Evolutionary conservation across 2,113 vertebrate species (phyloP), one percentile per base, ranked within the genome.

Genomic region (Petroica traversi): DNA sequence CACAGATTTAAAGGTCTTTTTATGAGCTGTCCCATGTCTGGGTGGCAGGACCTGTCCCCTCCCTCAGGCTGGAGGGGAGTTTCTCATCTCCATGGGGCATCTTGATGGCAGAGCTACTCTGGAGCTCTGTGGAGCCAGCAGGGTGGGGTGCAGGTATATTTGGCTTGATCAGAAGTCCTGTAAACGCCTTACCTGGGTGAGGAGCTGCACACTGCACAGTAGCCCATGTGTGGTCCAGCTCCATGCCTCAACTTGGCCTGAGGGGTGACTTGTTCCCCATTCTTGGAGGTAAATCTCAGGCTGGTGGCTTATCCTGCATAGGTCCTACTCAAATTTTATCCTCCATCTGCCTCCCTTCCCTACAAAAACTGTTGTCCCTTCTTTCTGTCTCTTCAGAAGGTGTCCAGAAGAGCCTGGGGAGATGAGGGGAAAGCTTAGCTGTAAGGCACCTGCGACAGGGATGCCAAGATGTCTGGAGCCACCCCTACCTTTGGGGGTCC

Each of bases 141-240:
- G 54, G 55, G 58, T 22, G 24, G 14, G 19, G 31, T 45, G 12
- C 12, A 7, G n/a, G 6, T 36, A 23, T 1, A 4, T 20, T 66
- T 0, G 0, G 33, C 61, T 74, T 83, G 41, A 12, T 63, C n/a
- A 83, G 62, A 38, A 49, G 41, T 57, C 43, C 57, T 76, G 61
- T 54, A 54, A 88, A 66, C 62, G 41, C 54, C 25, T 14, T 9
- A 3, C 14, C 46, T 85, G 59, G 12, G 19, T 48, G 46, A 80
- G 57, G 31, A 83, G 64, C n/a, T 73, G 23, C 17, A 15, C 20
- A 48, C 8, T 41, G 40, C 11, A 19, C 31, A 58, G 48, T 51
- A 78, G 16, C 40, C 5, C 4, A 43, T 0, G 0, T 1, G 2
- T 28, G 46, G 13, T 71, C n/a, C 31, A 72, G 49, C 69, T 85